These are phyloP conservation scores for Garra rufa DNA, from an alignment of 2,113 vertebrate species.

Conservation along the genomic window DNA sequence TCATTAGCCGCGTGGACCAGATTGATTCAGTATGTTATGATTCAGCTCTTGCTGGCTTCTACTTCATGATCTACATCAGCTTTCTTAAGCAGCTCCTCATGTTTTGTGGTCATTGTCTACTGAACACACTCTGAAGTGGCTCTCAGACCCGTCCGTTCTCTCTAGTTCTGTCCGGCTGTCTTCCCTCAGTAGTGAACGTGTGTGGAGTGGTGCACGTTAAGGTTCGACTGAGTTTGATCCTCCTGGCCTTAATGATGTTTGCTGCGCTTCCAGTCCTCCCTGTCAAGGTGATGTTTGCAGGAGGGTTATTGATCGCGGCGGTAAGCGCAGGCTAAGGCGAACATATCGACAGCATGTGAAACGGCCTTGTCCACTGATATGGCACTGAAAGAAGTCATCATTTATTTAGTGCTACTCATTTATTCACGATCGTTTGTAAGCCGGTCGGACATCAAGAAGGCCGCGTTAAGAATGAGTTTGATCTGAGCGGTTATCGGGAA, in stretches of 20 bases:
- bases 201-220: neutral
- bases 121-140: neutral
- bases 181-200: neutral
- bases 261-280: neutral
- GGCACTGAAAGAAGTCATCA: conserved; percentile 32
- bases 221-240: neutral
- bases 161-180: neutral
- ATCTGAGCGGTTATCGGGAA: neutral
- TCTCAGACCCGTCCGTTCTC: neutral
- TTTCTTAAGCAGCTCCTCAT: neutral
- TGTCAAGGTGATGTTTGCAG: conserved; percentile 1
- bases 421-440: conserved; percentile 34
- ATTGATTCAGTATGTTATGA: conserved; percentile 32
- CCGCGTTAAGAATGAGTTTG: neutral
- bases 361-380: neutral
- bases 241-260: conserved; percentile 3
- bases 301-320: neutral
- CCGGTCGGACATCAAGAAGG: neutral
- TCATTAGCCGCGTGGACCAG: conserved; percentile 12
- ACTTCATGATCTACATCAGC: neutral
- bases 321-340: neutral
- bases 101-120: neutral
- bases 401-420: conserved; percentile 51
- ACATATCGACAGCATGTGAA: conserved; percentile 27
- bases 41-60: neutral